Percentiles rank a stretch among this genome's conserved stretches.
These are phyloP conservation scores for Platyscapa corneri DNA, from an alignment of 1,140 invertebrate species.

Conservation along the genomic window DNA sequence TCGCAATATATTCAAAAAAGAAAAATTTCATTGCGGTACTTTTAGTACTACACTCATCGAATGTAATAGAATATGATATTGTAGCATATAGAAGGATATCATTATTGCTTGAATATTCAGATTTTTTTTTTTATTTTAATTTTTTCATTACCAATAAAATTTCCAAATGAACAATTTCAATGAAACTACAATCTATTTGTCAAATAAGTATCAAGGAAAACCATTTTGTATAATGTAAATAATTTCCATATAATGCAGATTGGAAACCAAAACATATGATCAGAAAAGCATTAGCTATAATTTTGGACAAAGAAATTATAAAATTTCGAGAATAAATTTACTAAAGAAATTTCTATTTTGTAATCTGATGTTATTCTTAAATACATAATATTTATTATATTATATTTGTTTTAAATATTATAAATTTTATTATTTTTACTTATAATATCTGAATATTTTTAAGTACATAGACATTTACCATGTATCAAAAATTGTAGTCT, in stretches of 20 bases:
- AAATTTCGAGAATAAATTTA: not conserved
- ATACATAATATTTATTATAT: no score
- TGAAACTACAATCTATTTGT: not conserved
- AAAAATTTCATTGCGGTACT: constrained; percentile 4
- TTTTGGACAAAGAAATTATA: constrained; percentile 6
- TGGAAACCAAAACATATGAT: constrained; percentile 18
- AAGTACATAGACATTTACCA: no score
- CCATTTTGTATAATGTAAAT: not conserved
- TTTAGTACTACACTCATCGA: not conserved
- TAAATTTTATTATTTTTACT: no score
- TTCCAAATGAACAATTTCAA: constrained; percentile 1
- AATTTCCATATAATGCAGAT: not conserved
- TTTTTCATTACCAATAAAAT: not conserved
- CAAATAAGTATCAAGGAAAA: not conserved
- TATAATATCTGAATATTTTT: no score
- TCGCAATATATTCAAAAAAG: not conserved
- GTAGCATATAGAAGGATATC: not conserved
- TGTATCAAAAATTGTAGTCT: no score
- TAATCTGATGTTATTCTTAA: no score
- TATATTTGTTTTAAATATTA: no score
- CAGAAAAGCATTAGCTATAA: not conserved
- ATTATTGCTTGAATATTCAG: not conserved
- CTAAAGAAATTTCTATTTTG: no score
- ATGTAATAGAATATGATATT: constrained; percentile 11
- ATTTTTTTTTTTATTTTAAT: not conserved